A percentile compares a stretch with the other conserved stretches of the same genome.
These are phyloP conservation scores for Naso thynnoides DNA, from an alignment of 2,797 vertebrate species.

Conservation along the genomic window DNA sequence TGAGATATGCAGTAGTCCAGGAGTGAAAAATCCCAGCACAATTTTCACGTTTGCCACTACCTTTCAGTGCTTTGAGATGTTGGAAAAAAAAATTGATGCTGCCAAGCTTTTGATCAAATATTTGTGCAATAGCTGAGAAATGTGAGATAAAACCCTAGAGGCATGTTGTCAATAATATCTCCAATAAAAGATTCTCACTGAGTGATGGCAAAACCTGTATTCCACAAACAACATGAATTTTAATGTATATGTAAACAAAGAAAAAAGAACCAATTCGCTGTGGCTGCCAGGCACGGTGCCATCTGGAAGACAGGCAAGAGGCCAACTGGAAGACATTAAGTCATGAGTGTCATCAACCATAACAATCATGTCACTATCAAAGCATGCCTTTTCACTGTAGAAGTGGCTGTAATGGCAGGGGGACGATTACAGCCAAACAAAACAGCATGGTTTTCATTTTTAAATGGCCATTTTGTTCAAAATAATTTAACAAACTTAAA, in stretches of 20 bases:
- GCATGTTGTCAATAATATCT: conserved; percentile 57
- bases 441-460: conserved; percentile 40
- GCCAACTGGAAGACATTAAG: conserved; percentile 84
- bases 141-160: conserved; percentile 46
- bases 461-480: conserved; percentile 29
- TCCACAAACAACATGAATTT: conserved; percentile 66
- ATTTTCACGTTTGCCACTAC: conserved; percentile 19
- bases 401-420: conserved; percentile 60
- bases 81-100: conserved; percentile 15
- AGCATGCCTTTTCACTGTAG: conserved; percentile 65
- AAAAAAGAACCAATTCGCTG: conserved; percentile 63
- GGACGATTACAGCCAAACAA: conserved; percentile 47
- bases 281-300: conserved; percentile 78
- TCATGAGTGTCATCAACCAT: conserved; percentile 83
- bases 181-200: conserved; percentile 52
- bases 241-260: conserved; percentile 76
- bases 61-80: conserved; percentile 28
- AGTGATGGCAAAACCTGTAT: conserved; percentile 55
- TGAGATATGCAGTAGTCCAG: conserved; percentile 28
- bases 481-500: conserved; percentile 6
- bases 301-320: conserved; percentile 82
- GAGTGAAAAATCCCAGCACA: conserved; percentile 25
- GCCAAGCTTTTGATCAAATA: conserved; percentile 63
- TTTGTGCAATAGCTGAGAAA: conserved; percentile 46
- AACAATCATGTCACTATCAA: conserved; percentile 82